phyloP scores from a whole-genome alignment of 2,113 vertebrate genomes.

The Alexandromys fortis region DNA sequence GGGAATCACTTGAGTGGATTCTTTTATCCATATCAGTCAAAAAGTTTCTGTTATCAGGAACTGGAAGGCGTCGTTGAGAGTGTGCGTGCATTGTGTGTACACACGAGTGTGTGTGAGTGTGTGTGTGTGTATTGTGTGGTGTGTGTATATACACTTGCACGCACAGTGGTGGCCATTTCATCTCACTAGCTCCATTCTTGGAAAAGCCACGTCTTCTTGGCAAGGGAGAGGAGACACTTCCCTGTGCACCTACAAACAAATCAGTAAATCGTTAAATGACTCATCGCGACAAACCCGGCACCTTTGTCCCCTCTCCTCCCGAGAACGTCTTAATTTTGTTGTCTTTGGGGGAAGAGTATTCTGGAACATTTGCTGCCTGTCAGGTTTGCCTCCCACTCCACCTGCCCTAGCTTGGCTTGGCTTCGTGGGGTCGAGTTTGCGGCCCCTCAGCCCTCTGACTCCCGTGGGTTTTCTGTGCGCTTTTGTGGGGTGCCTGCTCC shows the following conservation, averaged over 20 bases:
- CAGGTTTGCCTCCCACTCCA: neutral
- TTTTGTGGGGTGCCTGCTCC: too few relatives aligned
- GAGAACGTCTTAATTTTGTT: accelerated
- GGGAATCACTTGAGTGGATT: neutral
- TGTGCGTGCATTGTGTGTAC: neutral
- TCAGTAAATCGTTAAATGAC: neutral
- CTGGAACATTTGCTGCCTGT: neutral
- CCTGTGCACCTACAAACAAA: constrained; percentile 67
- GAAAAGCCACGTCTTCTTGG: constrained; percentile 67
- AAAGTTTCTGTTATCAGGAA: neutral
- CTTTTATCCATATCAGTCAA: neutral
- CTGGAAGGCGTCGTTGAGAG: neutral
- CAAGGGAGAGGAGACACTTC: constrained; percentile 42
- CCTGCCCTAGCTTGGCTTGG: neutral
- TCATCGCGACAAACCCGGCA: too few relatives aligned
- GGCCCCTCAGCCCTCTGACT: neutral
- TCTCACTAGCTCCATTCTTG: constrained; percentile 14
- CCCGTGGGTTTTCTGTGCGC: neutral
- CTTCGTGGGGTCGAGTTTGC: neutral
- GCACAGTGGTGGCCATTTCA: neutral
- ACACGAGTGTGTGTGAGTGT: too few relatives aligned
- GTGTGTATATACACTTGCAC: neutral
- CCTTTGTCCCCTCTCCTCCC: neutral
- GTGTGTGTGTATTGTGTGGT: neutral
- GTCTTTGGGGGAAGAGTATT: neutral